phyloP scores from a whole-genome alignment of 2,113 vertebrate genomes.

The Clupea harengus region DNA sequence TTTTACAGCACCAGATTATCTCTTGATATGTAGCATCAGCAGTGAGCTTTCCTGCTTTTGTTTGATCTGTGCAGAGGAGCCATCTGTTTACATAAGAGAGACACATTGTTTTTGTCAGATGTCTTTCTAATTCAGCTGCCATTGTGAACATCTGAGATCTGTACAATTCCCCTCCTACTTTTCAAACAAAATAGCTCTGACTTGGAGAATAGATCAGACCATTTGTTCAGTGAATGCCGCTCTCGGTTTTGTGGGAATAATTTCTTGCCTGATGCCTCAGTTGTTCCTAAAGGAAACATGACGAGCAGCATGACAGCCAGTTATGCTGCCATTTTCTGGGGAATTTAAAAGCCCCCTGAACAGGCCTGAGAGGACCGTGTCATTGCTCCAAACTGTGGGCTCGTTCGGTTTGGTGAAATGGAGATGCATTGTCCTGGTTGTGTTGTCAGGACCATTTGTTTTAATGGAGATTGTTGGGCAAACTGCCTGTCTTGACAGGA shows the following conservation, averaged over 20 bases:
- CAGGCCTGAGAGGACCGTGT: not conserved
- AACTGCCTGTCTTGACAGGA: slow-evolving; percentile 56
- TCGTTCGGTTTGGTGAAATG: not conserved
- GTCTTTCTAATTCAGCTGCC: not conserved
- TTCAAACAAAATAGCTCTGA: slow-evolving; percentile 4
- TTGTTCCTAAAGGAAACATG: not conserved
- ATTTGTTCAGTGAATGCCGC: not conserved
- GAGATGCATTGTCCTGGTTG: not conserved
- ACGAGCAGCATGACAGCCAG: not conserved
- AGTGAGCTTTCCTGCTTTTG: slow-evolving; percentile 42
- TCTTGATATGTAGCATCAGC: slow-evolving; percentile 52
- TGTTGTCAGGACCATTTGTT: slow-evolving; percentile 60
- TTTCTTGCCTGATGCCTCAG: not conserved
- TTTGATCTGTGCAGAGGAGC: slow-evolving; percentile 34
- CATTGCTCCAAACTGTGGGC: slow-evolving; percentile 32
- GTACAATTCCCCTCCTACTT: slow-evolving; percentile 35
- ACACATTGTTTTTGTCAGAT: slow-evolving; percentile 14
- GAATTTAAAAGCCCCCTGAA: not conserved
- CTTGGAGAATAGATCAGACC: not conserved
- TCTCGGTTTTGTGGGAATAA: slow-evolving; percentile 9
- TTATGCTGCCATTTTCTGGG: not conserved
- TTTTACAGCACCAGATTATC: slow-evolving; percentile 58
- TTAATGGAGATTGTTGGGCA: slow-evolving; percentile 64
- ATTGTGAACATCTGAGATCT: slow-evolving; percentile 15
- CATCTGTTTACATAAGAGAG: slow-evolving; percentile 19